A percentile compares a stretch with the other conserved stretches of the same genome.
Evolutionary conservation across 2,888 invertebrate genomes (phyloP).

Genomic region (Limnephilus auricula): DNA sequence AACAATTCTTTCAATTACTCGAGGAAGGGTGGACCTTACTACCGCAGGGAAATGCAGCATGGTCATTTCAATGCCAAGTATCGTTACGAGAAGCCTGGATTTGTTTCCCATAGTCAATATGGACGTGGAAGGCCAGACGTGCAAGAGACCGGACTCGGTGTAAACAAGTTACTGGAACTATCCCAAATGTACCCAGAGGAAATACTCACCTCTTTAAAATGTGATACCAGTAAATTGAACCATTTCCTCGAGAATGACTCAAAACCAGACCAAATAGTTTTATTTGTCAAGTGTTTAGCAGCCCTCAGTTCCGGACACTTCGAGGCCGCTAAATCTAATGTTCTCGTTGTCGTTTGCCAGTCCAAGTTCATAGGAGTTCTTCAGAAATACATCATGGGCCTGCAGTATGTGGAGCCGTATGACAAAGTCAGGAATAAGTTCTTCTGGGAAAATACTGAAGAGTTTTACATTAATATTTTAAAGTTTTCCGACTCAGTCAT

Average conservation of each 20-base stretch:
- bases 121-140: not conserved
- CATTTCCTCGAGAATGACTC: slow-evolving; percentile 28
- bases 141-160: not conserved
- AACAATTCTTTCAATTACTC: not conserved
- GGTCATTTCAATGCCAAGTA: not conserved
- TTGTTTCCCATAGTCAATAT: not conserved
- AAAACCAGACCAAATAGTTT: slow-evolving; percentile 6
- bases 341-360: slow-evolving; percentile 24
- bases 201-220: slow-evolving; percentile 12
- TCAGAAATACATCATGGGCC: slow-evolving; percentile 36
- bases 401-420: slow-evolving; percentile 18
- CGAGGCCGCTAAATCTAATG: slow-evolving; percentile 4
- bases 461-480: slow-evolving; percentile 39
- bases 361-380: slow-evolving; percentile 43
- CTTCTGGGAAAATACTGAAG: slow-evolving; percentile 40
- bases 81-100: not conserved
- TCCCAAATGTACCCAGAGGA: slow-evolving; percentile 19
- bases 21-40: not conserved
- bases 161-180: not conserved
- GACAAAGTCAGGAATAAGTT: slow-evolving; percentile 18
- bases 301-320: slow-evolving; percentile 11
- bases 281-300: slow-evolving; percentile 40
- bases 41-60: not conserved
- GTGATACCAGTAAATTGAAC: slow-evolving; percentile 21
- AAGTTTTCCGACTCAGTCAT: slow-evolving; percentile 35